Conservation (phyloP, 2,888 invertebrate genomes). For the Tanytarsus gracilentus region DNA sequence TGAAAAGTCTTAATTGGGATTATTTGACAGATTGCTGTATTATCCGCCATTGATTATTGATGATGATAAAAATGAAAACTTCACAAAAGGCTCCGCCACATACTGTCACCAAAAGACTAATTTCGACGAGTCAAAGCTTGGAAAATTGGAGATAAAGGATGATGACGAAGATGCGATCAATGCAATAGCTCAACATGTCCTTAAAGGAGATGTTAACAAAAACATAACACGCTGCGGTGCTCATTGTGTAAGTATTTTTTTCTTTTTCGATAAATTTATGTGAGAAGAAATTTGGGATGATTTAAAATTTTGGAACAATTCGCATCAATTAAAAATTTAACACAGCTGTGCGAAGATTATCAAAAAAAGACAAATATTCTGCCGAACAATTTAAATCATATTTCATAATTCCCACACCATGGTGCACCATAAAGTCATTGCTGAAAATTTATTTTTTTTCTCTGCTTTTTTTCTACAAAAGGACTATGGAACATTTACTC, state of each 20-base stretch:
- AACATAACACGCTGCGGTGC: slow-evolving; percentile 53
- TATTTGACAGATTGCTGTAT: slow-evolving; percentile 47
- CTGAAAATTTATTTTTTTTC: neutral
- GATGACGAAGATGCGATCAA: slow-evolving; percentile 33
- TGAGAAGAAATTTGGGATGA: too few species aligned
- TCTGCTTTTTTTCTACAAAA: too few species aligned
- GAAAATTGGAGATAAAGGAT: slow-evolving; percentile 33
- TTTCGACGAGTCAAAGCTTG: slow-evolving; percentile 32
- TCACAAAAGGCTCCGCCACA: slow-evolving; percentile 40
- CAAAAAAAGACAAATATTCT: too few species aligned
- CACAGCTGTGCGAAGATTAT: too few species aligned
- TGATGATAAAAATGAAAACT: slow-evolving; percentile 47
- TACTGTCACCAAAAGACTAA: slow-evolving; percentile 42
- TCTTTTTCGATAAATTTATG: too few species aligned
- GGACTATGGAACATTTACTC: slow-evolving; percentile 67
- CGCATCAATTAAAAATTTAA: too few species aligned
- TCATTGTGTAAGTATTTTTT: slow-evolving; percentile 47
- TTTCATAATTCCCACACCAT: too few species aligned
- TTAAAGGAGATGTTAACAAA: slow-evolving; percentile 34
- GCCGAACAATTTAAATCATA: too few species aligned
- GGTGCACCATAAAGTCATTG: too few species aligned
- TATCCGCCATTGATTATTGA: slow-evolving; percentile 60
- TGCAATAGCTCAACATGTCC: slow-evolving; percentile 30
- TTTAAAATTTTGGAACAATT: too few species aligned
- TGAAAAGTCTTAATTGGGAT: neutral